phyloP scores from a whole-genome alignment of 2,113 vertebrate genomes.

The Nannospalax galili region DNA sequence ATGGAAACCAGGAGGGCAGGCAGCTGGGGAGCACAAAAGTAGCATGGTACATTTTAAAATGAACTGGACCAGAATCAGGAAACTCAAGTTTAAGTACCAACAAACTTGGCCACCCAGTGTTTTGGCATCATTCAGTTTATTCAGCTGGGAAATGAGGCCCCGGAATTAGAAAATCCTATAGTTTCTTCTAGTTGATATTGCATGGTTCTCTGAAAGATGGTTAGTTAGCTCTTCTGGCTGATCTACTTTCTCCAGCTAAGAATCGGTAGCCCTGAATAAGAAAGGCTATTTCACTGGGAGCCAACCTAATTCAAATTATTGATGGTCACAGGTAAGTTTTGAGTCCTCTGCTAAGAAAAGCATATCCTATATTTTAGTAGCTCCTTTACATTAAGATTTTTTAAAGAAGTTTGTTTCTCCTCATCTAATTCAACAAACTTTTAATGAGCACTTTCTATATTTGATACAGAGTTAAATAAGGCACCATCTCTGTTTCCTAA shows the following conservation, averaged over 20 bases:
- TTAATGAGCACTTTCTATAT: conserved; percentile 3
- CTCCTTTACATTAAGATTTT: conserved; percentile 39
- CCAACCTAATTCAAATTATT: not conserved
- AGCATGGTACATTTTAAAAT: not conserved
- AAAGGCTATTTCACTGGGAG: not conserved
- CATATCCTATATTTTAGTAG: not conserved
- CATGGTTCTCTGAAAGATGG: not conserved
- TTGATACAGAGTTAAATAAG: not conserved
- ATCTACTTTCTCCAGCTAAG: not conserved
- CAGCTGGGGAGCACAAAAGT: not conserved
- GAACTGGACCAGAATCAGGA: conserved; percentile 21
- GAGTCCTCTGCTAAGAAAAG: not conserved
- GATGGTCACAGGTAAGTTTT: not conserved
- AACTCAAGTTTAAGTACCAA: conserved; percentile 16
- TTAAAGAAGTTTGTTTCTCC: conserved; percentile 7
- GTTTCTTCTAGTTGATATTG: not conserved
- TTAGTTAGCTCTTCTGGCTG: not conserved
- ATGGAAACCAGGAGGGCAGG: not conserved
- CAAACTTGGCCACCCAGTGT: not conserved
- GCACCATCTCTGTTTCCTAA: conserved; percentile 16
- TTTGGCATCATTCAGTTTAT: conserved; percentile 22
- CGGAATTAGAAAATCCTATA: not conserved
- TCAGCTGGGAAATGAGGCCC: conserved; percentile 39
- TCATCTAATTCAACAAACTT: conserved; percentile 7
- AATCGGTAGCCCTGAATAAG: conserved; percentile 20